phyloP scores from a whole-genome alignment of 2,797 vertebrate species.

The Channallabes apus region DNA sequence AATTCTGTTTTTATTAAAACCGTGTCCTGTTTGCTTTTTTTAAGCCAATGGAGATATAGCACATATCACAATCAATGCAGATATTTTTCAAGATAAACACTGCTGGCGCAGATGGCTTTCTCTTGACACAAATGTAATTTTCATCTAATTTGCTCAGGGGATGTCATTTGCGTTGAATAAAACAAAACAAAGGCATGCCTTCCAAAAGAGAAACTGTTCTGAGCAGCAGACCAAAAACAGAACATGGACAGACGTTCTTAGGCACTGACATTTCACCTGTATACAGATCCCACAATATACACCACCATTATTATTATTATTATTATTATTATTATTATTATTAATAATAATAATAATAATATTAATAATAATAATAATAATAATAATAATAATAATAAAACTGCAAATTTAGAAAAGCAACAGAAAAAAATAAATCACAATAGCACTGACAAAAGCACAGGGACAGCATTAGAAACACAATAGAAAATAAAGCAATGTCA shows the following conservation, averaged over 20 bases:
- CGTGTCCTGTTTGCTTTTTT: neutral
- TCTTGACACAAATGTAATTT: slow-evolving; percentile 36
- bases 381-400: neutral
- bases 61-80: slow-evolving; percentile 39
- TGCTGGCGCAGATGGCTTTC: slow-evolving; percentile 20
- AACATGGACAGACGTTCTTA: slow-evolving; percentile 12
- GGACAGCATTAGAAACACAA: too few relatives aligned
- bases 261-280: slow-evolving; percentile 9
- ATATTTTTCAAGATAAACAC: slow-evolving; percentile 39
- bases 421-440: neutral
- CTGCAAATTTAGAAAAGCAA: neutral
- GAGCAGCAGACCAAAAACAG: slow-evolving; percentile 26
- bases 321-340: too few relatives aligned
- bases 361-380: too few relatives aligned
- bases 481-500: too few relatives aligned
- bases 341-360: too few relatives aligned
- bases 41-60: slow-evolving; percentile 19
- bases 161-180: slow-evolving; percentile 41
- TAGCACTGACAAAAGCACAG: neutral
- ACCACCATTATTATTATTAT: too few relatives aligned
- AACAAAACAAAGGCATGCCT: slow-evolving; percentile 21
- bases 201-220: slow-evolving; percentile 7
- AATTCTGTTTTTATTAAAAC: neutral
- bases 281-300: neutral
- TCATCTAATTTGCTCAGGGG: slow-evolving; percentile 42